Conservation (phyloP, 2,113 vertebrate species). For the Hepsetus odoe region DNA sequence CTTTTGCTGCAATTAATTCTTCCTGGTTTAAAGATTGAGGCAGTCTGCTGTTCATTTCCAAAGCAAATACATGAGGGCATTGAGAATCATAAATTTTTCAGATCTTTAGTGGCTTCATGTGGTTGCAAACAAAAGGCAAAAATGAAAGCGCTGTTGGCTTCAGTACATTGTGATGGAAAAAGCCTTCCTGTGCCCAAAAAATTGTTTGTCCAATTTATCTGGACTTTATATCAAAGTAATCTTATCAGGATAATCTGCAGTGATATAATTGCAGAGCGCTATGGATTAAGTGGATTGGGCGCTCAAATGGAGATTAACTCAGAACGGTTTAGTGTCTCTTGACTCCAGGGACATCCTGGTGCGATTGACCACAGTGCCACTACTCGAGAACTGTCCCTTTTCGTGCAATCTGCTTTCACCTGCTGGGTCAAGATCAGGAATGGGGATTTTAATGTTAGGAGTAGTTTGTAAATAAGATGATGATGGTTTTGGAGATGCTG, state of each 20-base stretch:
- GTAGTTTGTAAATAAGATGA: neutral
- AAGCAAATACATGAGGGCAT: conserved; percentile 1
- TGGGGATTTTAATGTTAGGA: neutral
- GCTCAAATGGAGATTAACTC: neutral
- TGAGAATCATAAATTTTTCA: conserved; percentile 37
- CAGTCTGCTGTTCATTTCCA: conserved; percentile 3
- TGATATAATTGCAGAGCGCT: conserved; percentile 15
- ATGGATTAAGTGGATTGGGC: conserved; percentile 1
- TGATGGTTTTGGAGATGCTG: neutral
- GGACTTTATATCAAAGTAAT: conserved; percentile 8
- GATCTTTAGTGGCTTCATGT: conserved; percentile 16
- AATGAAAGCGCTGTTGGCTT: conserved; percentile 6
- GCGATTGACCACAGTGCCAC: neutral
- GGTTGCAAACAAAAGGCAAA: conserved; percentile 7
- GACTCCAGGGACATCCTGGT: conserved; percentile 2
- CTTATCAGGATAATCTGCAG: neutral
- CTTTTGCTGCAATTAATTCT: conserved; percentile 17
- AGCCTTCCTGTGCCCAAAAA: neutral
- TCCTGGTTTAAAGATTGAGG: conserved; percentile 2
- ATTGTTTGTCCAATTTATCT: conserved; percentile 10
- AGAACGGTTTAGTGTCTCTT: neutral
- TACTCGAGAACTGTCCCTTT: neutral
- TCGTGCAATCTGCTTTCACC: neutral
- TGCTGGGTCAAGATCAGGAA: neutral
- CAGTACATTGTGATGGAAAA: neutral